Base-by-base conservation (phyloP, 2,888 invertebrate genomes). In the Clunio marinus region DNA sequence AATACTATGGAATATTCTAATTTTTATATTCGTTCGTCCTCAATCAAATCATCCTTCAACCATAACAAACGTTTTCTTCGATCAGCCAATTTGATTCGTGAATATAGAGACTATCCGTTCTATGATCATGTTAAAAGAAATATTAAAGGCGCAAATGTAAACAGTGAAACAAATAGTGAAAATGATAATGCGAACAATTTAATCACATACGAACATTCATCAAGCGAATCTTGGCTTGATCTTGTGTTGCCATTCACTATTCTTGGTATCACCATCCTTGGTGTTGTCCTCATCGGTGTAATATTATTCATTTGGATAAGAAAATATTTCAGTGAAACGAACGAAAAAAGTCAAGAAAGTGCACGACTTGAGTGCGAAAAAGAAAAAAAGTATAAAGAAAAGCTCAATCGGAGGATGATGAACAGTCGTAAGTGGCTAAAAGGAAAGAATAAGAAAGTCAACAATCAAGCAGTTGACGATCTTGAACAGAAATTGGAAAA, bases 241-340 rank as follows among this genome's bases (percentile, higher is more conserved):
- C 55, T 71, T 24, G 70, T 71, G 7, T 41, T 73, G n/a, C 71
- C 73, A 10, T 66, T 71, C 32, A 70, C 72, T 32, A 69, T 73
- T 20, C 69, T 72, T n/a, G 71, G 70, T 10, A 69, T 72, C 55
- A 70, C 72, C 7, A 32, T 71, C 32, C 46, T 71, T 25, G 72
- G 70, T 60, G 69, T 71, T 2, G 28, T 72, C 1, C 70, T 72
- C 27, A 70, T 73, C 15, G 70, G 71, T 20, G 51, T 71, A 37
- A 69, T 72, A 20, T 69, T 73, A 32, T 58, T 72, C n/a, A 70
- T 71, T 32, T 72, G 73, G 72, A 63, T 72, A 63, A 70, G 70
- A 28, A 70, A 68, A 25, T 69, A 71, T 45, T 65, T 70, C 24
- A 41, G 66, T 20, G 69, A 69, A 24, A 68, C 20, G 13, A 51